Base-by-base conservation (phyloP, 2,888 invertebrate genomes). In the Galeopsomyia nigrocyanea region DNA sequence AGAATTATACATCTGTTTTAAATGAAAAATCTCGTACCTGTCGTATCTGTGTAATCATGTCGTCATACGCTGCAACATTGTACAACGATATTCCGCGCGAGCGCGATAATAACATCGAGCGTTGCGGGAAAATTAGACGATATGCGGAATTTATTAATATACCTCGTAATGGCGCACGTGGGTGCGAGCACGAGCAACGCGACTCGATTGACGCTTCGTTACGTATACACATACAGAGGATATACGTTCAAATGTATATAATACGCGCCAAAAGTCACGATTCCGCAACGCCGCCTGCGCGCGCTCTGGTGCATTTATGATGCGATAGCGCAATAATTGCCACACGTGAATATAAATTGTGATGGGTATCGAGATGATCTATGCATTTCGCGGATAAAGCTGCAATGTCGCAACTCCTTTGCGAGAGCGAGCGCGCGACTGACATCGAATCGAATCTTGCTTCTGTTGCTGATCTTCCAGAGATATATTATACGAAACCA, bases 361-460 rank as follows among this genome's bases (percentile, higher is more conserved):
- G 61, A 57, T 62, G 71, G 55, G 53, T 65, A 61, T 71, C 55
- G 55, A 65, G 60, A 61, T 61, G 71, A 65, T 71, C 71, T 66
- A 55, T 53, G 65, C 49, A 56, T 71, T 65, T 26, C 14, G 70
- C n/a, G 55, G 55, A 56, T 50, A 62, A 17, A 66, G 46, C n/a
- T 55, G 22, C 55, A 60, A 60, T 66, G 71, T 51, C 31, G 65
- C 65, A 71, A 71, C 71, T 51, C 64, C 10, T 39, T 39, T n/a
- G n/a, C n/a, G n/a, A n/a, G n/a, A n/a, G n/a, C n/a, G n/a, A n/a
- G n/a, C n/a, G n/a, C n/a, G 39, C 7, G 39, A 5, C 26, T 13
- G 10, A 39, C 39, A 10, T 39, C 39, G 1, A 39, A 39, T 39
- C 13, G 39, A 39, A 39, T 39, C 39, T 39, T 10, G 39, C 31